phyloP scores from a whole-genome alignment of 2,797 vertebrate genomes.

The Enteromius radiatus region DNA sequence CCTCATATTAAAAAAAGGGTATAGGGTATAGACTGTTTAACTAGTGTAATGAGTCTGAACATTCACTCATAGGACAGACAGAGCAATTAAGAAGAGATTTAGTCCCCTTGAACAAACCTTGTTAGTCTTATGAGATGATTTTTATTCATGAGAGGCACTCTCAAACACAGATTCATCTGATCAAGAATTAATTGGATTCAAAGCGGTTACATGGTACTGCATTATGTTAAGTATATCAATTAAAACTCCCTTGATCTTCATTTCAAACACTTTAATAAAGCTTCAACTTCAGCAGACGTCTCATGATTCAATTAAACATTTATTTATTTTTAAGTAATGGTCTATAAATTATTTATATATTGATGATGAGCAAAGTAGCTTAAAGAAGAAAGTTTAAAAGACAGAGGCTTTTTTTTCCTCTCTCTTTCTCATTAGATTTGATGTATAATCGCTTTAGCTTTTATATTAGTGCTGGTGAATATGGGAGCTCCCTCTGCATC shows the following conservation, averaged over 20 bases:
- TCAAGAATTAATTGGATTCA: slow-evolving; percentile 32
- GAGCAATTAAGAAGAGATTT: slow-evolving; percentile 33
- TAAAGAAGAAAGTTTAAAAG: not conserved
- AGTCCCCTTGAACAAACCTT: slow-evolving; percentile 22
- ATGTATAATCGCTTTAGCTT: not conserved
- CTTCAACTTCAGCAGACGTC: not conserved
- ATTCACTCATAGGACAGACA: slow-evolving; percentile 19
- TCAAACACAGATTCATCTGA: slow-evolving; percentile 23
- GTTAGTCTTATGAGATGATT: slow-evolving; percentile 27
- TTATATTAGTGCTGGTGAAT: slow-evolving; percentile 8
- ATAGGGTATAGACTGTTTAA: not conserved
- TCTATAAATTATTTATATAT: not conserved
- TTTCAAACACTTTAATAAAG: slow-evolving; percentile 1
- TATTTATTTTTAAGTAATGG: not conserved
- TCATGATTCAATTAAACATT: not conserved
- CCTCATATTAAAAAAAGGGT: not conserved
- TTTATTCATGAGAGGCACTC: slow-evolving; percentile 44
- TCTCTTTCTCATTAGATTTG: not conserved
- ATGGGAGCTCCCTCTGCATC: not conserved
- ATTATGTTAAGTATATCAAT: slow-evolving; percentile 8
- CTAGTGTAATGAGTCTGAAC: not conserved
- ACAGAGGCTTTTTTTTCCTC: not conserved
- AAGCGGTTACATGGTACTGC: not conserved
- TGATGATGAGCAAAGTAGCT: not conserved
- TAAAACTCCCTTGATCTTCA: slow-evolving; percentile 15